Evolutionary conservation across 1,140 invertebrate genomes (phyloP), one percentile per base, ranked within the genome.

Genomic region (Scaptomyza montana): DNA sequence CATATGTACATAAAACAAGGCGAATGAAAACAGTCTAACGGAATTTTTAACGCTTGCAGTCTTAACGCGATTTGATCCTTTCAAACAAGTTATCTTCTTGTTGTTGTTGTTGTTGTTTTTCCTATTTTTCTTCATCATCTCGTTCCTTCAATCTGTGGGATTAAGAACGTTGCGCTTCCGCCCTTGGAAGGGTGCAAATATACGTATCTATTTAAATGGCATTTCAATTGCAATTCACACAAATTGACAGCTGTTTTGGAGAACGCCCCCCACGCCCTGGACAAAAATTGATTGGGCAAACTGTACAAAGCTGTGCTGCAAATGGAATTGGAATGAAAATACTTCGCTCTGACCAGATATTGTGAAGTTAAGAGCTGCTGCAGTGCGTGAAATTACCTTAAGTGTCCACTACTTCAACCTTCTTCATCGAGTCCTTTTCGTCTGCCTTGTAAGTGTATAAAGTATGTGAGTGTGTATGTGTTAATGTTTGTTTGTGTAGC

Each of bases 351-450:
- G 30, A 30, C 30, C 30, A 47, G 67, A 25, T 49, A 63, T 36
- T 45, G 45, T 68, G 33, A 12, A 57, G 28, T 25, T 30, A 5
- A 33, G 21, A 30, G 50, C 25, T 30, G 30, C 51, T 63, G 54
- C 49, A 85, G 77, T 80, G 80, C 84, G 84, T 89, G 85, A 89
- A 89, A 89, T 89, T 89, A 89, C 69, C 84, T 84, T 89, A 89
- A 89, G 84, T 89, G 85, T 51, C 56, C 28, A 41, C 36, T 46
- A 51, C 43, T 33, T 13, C 13, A 19, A 12, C 7, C 50, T 45
- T 19, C 39, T 10, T 7, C 19, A 4, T 30, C 16, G 13, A 39
- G 21, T 10, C 39, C 10, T 25, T 25, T 25, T 39, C 36, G 8
- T 39, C 0, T 9, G 36, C 10, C 36, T 39, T 39, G 36, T 10